A percentile compares a stretch with the other conserved stretches of the same genome.
Conservation (phyloP, 2,888 invertebrate genomes). For the Aporophyla lueneburgensis region DNA sequence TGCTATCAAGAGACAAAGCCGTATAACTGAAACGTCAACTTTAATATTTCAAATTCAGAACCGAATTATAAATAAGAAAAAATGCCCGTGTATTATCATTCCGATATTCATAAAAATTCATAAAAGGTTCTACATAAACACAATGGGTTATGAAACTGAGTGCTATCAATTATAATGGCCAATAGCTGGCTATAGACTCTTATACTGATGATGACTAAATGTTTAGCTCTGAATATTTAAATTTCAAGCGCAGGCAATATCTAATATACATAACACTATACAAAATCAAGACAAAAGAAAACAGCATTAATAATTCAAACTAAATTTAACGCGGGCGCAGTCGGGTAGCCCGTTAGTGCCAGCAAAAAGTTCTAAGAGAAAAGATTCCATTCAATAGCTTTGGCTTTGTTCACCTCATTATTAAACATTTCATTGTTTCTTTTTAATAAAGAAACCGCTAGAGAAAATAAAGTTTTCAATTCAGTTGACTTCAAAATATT, state of each 20-base stretch:
- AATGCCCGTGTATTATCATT: background rate
- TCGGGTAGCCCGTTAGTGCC: constrained; percentile 17
- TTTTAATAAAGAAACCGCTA: constrained; percentile 54
- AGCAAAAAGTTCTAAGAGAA: constrained; percentile 48
- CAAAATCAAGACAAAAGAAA: constrained; percentile 16
- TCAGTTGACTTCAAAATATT: constrained; percentile 25
- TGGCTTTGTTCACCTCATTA: constrained; percentile 53
- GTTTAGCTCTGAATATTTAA: constrained; percentile 8
- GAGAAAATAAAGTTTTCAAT: constrained; percentile 41
- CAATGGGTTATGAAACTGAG: background rate
- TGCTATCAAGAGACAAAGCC: background rate
- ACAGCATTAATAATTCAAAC: constrained; percentile 26
- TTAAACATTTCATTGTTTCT: constrained; percentile 57
- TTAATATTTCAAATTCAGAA: background rate
- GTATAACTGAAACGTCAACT: background rate
- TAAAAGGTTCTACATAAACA: background rate
- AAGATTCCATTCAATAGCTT: constrained; percentile 48
- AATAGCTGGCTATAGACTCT: background rate
- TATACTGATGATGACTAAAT: background rate
- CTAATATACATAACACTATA: background rate
- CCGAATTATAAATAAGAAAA: background rate
- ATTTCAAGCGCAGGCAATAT: background rate
- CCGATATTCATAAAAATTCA: background rate
- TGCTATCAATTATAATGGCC: background rate
- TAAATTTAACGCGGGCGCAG: constrained; percentile 42